A percentile compares a stretch with the other conserved stretches of the same genome.
These are phyloP conservation scores for Elachura formosa DNA, from an alignment of 2,113 vertebrate species.

Conservation along the genomic window DNA sequence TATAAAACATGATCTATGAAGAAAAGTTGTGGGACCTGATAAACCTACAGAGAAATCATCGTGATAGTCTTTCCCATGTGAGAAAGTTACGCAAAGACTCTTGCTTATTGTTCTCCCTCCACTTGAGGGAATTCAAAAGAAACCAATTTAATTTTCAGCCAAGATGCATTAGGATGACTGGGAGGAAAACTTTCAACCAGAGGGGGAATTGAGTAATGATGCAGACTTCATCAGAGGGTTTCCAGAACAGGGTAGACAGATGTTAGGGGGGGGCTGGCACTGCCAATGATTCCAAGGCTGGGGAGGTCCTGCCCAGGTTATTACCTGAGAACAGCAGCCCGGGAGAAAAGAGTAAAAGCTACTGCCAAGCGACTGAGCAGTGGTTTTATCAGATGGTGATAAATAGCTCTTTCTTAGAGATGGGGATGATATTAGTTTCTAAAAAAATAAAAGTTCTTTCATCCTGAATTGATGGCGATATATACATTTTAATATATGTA, in stretches of 20 bases:
- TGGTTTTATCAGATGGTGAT: constrained; percentile 1
- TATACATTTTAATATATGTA: neutral
- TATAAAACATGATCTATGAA: neutral
- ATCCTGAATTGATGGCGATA: neutral
- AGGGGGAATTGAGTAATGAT: constrained; percentile 37
- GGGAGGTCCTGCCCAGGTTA: neutral
- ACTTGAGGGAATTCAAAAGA: constrained; percentile 58
- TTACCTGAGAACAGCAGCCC: constrained; percentile 1
- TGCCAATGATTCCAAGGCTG: neutral
- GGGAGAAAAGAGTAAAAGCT: neutral
- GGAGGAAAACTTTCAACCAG: constrained; percentile 47
- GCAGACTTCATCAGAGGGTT: constrained; percentile 31
- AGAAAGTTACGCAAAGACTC: constrained; percentile 25
- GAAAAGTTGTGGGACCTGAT: constrained; percentile 42
- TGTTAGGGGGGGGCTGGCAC: constrained; percentile 42
- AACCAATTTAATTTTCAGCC: constrained; percentile 65
- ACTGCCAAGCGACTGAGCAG: neutral
- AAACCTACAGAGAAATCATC: constrained; percentile 41
- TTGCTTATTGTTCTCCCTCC: constrained; percentile 46
- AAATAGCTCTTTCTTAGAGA: neutral
- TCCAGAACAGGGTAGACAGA: constrained; percentile 35
- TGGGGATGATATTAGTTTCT: neutral
- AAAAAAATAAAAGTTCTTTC: neutral
- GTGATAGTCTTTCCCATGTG: neutral
- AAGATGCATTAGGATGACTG: constrained; percentile 48